Percentiles rank a stretch among this genome's conserved stretches.
Evolutionary conservation across 2,113 vertebrate species (phyloP).

Genomic region (human (Homo sapiens)): GRCh38 chr11:94648001-94648500

Average conservation of each 20-base stretch:
- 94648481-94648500: neutral
- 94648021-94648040: neutral
- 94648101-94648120: fast-evolving
- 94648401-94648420: neutral
- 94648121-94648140: fast-evolving
- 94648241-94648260: neutral
- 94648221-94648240: neutral
- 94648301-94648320: neutral
- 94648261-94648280: neutral
- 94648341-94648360: neutral
- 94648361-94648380: neutral
- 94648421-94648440: constrained; percentile 20
- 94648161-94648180: fast-evolving
- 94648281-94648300: neutral
- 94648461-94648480: neutral
- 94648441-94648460: neutral
- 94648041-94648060: neutral
- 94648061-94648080: neutral
- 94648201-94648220: neutral
- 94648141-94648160: neutral
- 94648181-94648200: neutral
- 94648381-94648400: neutral
- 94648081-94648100: neutral
- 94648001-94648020: neutral
- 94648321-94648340: neutral